These are phyloP conservation scores for Blastomussa wellsi DNA, from an alignment of 92 coral and sea anemone species.

Conservation along the genomic window DNA sequence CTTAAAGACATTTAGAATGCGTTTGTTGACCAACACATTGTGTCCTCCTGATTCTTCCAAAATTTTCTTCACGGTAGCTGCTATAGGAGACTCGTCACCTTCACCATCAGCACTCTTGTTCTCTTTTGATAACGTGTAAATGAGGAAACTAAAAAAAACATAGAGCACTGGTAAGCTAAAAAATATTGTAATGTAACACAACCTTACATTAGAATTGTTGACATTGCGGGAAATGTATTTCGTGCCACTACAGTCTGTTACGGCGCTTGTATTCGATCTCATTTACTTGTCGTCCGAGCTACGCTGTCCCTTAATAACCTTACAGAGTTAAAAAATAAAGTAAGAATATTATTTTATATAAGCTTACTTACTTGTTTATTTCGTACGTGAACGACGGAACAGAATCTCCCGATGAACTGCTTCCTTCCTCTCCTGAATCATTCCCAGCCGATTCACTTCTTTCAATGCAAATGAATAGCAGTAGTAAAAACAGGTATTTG, in stretches of 20 bases:
- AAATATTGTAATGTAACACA: no score
- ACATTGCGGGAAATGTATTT: no score
- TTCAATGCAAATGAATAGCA: background rate
- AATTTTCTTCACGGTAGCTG: conserved; percentile 12
- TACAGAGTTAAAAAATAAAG: no score
- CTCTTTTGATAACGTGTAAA: conserved; percentile 9
- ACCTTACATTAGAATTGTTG: no score
- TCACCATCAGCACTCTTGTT: background rate
- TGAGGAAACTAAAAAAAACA: conserved; percentile 1
- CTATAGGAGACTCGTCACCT: conserved; percentile 5
- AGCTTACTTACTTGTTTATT: no score
- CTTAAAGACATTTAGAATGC: background rate
- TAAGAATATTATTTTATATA: no score
- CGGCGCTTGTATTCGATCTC: no score
- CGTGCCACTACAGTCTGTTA: no score
- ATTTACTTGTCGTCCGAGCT: no score
- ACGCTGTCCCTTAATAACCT: no score
- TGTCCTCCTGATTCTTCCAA: background rate
- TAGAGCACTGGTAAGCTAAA: background rate
- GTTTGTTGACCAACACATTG: background rate
- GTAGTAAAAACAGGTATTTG: background rate
- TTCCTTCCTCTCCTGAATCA: background rate
- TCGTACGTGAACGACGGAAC: no score
- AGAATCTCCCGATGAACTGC: background rate
- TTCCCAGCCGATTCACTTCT: conserved; percentile 1